A percentile compares a stretch with the other conserved stretches of the same genome.
Conservation (phyloP, 2,888 invertebrate species). For the Andrena marginata region DNA sequence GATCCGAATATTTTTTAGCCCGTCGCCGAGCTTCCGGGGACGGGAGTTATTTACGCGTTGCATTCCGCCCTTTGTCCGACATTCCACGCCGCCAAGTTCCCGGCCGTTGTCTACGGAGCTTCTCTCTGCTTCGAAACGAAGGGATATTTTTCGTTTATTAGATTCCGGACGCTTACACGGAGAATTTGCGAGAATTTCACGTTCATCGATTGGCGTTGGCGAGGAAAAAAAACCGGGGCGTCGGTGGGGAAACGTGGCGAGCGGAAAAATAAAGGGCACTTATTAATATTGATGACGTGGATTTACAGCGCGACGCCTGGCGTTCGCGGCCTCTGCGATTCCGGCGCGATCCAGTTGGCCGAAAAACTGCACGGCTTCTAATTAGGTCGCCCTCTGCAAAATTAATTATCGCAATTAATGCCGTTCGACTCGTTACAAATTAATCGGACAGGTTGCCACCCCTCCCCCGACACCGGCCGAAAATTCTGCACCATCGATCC, state of each 20-base stretch:
- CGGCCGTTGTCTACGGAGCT: not conserved
- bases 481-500: not conserved
- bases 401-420: constrained; percentile 59
- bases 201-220: not conserved
- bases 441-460: constrained; percentile 30
- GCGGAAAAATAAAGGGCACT: constrained; percentile 28
- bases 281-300: constrained; percentile 53
- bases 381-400: constrained; percentile 39
- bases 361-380: constrained; percentile 29
- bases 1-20: not conserved
- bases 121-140: not conserved
- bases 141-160: not conserved
- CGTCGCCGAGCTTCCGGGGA: not conserved
- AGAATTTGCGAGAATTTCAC: not conserved
- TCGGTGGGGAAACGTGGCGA: not conserved
- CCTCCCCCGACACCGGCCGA: not conserved
- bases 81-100: not conserved
- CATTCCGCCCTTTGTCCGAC: not conserved
- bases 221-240: not conserved
- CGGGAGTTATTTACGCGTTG: constrained; percentile 1
- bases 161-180: not conserved
- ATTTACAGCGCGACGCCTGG: not conserved
- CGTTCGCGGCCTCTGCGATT: constrained; percentile 12
- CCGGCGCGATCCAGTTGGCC: not conserved
- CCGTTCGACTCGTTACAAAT: constrained; percentile 27